These are phyloP conservation scores for Aurelia sp. DNA, from an alignment of 30 jellyfish, hydroid and myxozoan genomes.

Conservation along the genomic window DNA sequence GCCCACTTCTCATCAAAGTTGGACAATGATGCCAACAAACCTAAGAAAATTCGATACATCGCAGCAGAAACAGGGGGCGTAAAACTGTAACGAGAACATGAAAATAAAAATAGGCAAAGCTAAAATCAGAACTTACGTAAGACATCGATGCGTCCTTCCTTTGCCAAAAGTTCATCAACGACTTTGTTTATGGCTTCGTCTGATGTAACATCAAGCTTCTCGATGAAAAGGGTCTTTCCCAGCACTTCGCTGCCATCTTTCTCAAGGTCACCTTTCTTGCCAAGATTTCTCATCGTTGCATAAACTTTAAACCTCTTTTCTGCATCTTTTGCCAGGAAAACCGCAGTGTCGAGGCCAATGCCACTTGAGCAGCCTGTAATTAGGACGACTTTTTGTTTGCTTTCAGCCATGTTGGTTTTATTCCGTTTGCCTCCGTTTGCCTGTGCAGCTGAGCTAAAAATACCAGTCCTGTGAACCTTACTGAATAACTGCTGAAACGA, in stretches of 20 bases:
- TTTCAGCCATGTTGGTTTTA: slow-evolving; percentile 7
- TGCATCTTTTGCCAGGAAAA: slow-evolving; percentile 59
- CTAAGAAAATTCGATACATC: not conserved
- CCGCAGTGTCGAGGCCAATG: slow-evolving; percentile 52
- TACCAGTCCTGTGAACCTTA: not conserved
- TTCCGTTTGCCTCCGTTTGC: not conserved
- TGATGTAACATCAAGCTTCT: slow-evolving; percentile 45
- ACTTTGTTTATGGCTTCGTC: slow-evolving; percentile 49
- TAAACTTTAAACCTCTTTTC: slow-evolving; percentile 61
- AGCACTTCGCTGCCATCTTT: slow-evolving; percentile 36
- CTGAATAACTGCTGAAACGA: not conserved
- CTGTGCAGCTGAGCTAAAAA: not conserved
- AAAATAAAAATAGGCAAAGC: too few relatives aligned
- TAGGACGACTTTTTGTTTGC: slow-evolving; percentile 43
- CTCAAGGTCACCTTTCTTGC: slow-evolving; percentile 50
- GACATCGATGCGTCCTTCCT: slow-evolving; percentile 64
- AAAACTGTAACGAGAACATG: not conserved
- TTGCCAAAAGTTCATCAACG: slow-evolving; percentile 31
- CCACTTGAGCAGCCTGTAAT: slow-evolving; percentile 75
- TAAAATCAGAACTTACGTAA: slow-evolving; percentile 16
- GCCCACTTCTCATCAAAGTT: too few relatives aligned
- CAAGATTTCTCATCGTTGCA: slow-evolving; percentile 72
- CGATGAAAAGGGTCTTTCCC: slow-evolving; percentile 42
- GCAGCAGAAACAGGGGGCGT: not conserved
- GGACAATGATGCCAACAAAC: too few relatives aligned